phyloP scores from a whole-genome alignment of 2,113 vertebrate species.

The Pseudorasbora parva region DNA sequence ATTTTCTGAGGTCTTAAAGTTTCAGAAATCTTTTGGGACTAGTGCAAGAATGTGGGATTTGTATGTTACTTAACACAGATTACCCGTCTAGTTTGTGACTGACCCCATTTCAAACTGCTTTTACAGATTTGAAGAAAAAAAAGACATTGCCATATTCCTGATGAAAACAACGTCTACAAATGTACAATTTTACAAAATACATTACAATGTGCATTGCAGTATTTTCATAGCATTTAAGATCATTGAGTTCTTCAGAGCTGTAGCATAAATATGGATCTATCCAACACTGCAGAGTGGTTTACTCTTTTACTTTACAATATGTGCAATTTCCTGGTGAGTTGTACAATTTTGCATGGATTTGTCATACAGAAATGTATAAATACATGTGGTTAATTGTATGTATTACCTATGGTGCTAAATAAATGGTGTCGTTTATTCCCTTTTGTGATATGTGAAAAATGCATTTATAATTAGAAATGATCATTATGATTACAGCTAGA shows the following conservation, averaged over 20 bases:
- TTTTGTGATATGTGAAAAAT: background rate
- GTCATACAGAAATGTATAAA: background rate
- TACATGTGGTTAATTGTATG: background rate
- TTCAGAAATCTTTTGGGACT: background rate
- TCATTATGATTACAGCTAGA: background rate
- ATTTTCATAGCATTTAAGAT: background rate
- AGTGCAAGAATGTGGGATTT: constrained; percentile 26
- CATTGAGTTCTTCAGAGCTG: background rate
- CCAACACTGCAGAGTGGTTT: background rate
- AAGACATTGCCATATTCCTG: background rate
- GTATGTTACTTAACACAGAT: constrained; percentile 12
- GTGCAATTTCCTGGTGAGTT: background rate
- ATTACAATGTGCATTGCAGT: background rate
- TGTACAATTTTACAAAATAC: background rate
- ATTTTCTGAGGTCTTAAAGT: background rate
- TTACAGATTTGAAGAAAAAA: constrained; percentile 21
- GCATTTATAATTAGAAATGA: background rate
- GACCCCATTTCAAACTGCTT: background rate
- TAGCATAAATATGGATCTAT: too few relatives aligned
- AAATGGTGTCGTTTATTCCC: background rate
- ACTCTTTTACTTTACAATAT: background rate
- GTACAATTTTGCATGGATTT: background rate
- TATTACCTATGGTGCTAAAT: background rate
- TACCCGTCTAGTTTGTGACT: background rate
- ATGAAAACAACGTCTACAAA: background rate